Evolutionary conservation across 2,113 vertebrate species (phyloP), one percentile per base, ranked within the genome.

Genomic region (Sinocyclocheilus grahami): DNA sequence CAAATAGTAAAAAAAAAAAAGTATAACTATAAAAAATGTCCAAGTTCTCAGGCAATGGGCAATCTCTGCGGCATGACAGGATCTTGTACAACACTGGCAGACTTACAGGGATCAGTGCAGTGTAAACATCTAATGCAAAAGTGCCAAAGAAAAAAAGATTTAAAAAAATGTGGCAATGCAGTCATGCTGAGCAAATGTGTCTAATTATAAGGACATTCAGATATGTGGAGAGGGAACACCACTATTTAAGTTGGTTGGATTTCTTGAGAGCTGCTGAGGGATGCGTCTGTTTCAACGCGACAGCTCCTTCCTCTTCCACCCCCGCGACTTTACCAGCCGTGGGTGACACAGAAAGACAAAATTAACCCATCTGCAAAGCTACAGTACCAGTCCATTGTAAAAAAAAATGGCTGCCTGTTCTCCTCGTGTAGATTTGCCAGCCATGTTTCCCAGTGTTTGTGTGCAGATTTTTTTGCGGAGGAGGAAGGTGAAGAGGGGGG

Each of bases 391-490:
- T 24, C 14, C 53, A 74, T 86, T 84, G 39, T 79, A 39, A 84
- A 78, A 83, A 78, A 33, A 83, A 78, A 33, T 51, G 63, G 83
- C 78, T 91, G 89, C 86, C 86, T 85, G 78, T 80, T 88, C 65
- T 33, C 67, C 76, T 83, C 67, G 77, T 81, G 72, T 46, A 62
- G 84, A 82, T 79, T 72, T 46, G 37, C 86, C 76, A 87, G 81
- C 77, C 85, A 84, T 30, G 74, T 86, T 90, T 67, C 75, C 83
- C 67, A 20, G 53, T 81, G 78, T 87, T 86, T 86, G 65, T 88
- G 83, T 86, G 80, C 82, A 82, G 63, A 63, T 83, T 18, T 85
- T 84, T 81, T 83, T 78, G 85, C n/a, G 72, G 67, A 60, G 67
- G 58, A 79, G 74, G 69, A 58, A 75, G 55, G 88, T 87, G 85